Conservation (phyloP, 2,113 vertebrate genomes). For the Bungarus multicinctus region DNA sequence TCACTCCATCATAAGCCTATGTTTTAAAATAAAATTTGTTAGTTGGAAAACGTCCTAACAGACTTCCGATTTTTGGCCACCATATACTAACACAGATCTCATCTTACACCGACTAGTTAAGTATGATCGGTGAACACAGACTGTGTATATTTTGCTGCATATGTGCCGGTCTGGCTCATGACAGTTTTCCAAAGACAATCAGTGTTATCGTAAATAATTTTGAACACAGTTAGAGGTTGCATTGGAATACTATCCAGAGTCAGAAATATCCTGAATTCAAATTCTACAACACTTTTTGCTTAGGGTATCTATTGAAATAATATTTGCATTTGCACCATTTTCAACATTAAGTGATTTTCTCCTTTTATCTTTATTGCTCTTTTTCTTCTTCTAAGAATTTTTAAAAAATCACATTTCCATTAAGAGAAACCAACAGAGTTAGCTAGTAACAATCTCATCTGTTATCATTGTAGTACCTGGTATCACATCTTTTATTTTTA, state of each 20-base stretch:
- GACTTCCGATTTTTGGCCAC: no score
- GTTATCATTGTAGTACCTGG: no score
- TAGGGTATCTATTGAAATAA: background rate
- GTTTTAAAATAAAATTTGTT: no score
- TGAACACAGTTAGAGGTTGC: background rate
- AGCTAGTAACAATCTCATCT: background rate
- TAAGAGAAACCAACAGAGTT: background rate
- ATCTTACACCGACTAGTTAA: no score
- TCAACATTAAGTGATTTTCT: background rate
- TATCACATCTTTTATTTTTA: background rate
- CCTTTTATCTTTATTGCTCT: background rate
- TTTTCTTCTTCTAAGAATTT: background rate
- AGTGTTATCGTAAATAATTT: background rate
- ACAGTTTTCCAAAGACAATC: background rate
- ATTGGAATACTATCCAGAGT: background rate
- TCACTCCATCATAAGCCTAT: no score
- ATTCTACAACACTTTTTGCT: background rate
- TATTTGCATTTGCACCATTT: background rate
- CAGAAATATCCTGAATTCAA: background rate
- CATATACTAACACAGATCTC: no score
- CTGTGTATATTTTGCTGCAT: background rate
- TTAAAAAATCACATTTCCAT: background rate
- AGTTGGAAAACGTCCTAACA: no score
- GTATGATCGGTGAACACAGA: no score
- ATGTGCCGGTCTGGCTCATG: background rate